Evolutionary conservation across 2,888 invertebrate species (phyloP), one percentile per base, ranked within the genome.

Genomic region (Bugula neritina): DNA sequence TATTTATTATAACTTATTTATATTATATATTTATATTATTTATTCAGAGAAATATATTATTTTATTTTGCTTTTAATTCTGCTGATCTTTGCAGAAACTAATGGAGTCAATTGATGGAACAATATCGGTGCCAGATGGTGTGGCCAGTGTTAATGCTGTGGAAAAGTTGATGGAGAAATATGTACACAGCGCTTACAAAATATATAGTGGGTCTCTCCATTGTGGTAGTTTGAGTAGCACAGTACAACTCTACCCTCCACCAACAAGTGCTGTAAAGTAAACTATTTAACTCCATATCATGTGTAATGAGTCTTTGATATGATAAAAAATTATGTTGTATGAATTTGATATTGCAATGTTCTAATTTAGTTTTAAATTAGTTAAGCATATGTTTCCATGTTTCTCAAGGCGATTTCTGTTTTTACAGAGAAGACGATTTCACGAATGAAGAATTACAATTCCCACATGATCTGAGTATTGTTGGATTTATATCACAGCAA

Each of bases 401-500:
- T n/a, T n/a, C n/a, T n/a, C n/a, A n/a, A n/a, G n/a, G n/a, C n/a
- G n/a, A n/a, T n/a, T n/a, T n/a, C n/a, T n/a, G n/a, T n/a, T 34
- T 3, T 63, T 63, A 27, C 31, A 70, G 70, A 52, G 70, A 54
- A 29, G 70, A 70, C 70, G 70, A 70, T 52, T 70, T 70, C 54
- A 54, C 43, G 5, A n/a, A 43, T 29, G 70, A 70, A 25, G 54
- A 54, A 17, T 54, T 43, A 25, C 35, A 70, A 54, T 86, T 94
- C 71, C 89, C 91, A 0, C 90, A 89, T 73, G 88, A 89, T 71
- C 87, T 96, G 72, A 90, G 92, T 81, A 89, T 96, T 25, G 89
- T 92, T 80, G 96, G 96, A 0, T 96, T 94, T 81, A 85, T 97
- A 71, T 89, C 90, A n/a, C 89, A 93, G 10, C 89, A 90, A 1